Conservation (phyloP, 1,140 invertebrate genomes). For the Drosophila lowei region DNA sequence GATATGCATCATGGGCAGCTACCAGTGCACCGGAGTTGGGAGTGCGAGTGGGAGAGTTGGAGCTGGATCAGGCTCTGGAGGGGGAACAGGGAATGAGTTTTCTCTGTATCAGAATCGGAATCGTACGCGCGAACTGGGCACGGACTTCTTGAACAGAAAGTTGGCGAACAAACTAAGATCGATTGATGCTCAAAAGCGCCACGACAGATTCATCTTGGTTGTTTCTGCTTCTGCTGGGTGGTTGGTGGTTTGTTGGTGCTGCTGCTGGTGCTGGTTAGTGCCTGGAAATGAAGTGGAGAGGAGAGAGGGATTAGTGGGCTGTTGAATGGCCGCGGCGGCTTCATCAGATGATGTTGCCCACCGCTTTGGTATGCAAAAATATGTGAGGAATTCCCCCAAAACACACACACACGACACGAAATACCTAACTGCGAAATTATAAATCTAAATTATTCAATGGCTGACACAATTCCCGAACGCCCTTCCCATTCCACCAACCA, state of each 20-base stretch:
- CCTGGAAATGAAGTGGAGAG: slow-evolving; percentile 52
- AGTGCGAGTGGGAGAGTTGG: slow-evolving; percentile 2
- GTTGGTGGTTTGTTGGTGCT: slow-evolving; percentile 38
- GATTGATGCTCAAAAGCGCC: slow-evolving; percentile 66
- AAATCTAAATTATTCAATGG: slow-evolving; percentile 75
- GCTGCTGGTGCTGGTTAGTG: slow-evolving; percentile 58
- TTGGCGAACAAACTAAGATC: slow-evolving; percentile 56
- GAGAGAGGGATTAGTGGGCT: slow-evolving; percentile 41
- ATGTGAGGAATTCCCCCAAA: slow-evolving; percentile 71
- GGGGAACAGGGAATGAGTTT: background rate
- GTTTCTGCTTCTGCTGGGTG: slow-evolving; percentile 45
- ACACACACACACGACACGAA: slow-evolving; percentile 27
- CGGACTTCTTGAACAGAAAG: slow-evolving; percentile 35
- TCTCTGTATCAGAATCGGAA: background rate
- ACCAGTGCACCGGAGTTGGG: slow-evolving; percentile 14
- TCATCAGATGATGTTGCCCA: slow-evolving; percentile 33
- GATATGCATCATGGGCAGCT: slow-evolving; percentile 77
- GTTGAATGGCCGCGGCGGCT: slow-evolving; percentile 39
- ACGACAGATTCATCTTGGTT: slow-evolving; percentile 70
- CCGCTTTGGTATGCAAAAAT: slow-evolving; percentile 73
- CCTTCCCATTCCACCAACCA: background rate
- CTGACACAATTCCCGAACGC: slow-evolving; percentile 49
- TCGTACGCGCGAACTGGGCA: too few species aligned
- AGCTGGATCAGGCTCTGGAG: slow-evolving; percentile 5
- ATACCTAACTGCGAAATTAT: slow-evolving; percentile 73